A percentile compares a stretch with the other conserved stretches of the same genome.
Evolutionary conservation across 2,888 invertebrate genomes (phyloP).

Genomic region (Dorcus parallelipipedus): DNA sequence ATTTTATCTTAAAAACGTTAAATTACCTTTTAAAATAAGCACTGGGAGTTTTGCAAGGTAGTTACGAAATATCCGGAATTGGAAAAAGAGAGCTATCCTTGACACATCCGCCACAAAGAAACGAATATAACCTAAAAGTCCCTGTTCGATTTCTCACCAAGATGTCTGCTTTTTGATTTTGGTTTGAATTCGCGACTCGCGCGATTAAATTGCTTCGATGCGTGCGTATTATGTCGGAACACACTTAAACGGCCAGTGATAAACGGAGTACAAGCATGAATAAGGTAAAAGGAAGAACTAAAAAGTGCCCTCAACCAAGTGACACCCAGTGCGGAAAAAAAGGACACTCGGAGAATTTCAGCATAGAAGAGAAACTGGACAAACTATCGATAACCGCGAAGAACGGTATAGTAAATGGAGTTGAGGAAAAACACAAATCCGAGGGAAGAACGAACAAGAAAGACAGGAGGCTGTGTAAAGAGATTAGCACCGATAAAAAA

Average conservation of each 20-base stretch:
- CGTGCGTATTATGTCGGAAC: background rate
- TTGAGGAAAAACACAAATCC: slow-evolving; percentile 16
- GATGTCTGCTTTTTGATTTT: slow-evolving; percentile 32
- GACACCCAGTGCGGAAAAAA: slow-evolving; percentile 12
- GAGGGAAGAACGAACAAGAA: slow-evolving; percentile 18
- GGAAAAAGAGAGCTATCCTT: background rate
- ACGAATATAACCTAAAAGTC: slow-evolving; percentile 28
- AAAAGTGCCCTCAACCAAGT: slow-evolving; percentile 13
- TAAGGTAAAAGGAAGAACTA: slow-evolving; percentile 19
- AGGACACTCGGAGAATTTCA: slow-evolving; percentile 6
- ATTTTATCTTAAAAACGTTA: background rate
- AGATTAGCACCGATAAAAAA: slow-evolving; percentile 2
- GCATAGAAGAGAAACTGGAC: slow-evolving; percentile 19
- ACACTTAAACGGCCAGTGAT: too few relatives aligned
- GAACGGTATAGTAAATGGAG: slow-evolving; percentile 34
- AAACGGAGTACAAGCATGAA: slow-evolving; percentile 11
- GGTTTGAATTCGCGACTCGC: slow-evolving; percentile 16
- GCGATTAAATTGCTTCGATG: background rate
- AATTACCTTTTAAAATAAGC: slow-evolving; percentile 6
- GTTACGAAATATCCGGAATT: too few relatives aligned
- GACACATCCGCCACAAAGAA: slow-evolving; percentile 10
- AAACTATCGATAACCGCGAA: slow-evolving; percentile 17
- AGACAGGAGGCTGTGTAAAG: slow-evolving; percentile 15
- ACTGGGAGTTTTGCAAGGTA: too few relatives aligned
- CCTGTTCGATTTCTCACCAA: slow-evolving; percentile 29